Evolutionary conservation across 2,113 vertebrate genomes (phyloP).

Genomic region (Nettapus auritus): DNA sequence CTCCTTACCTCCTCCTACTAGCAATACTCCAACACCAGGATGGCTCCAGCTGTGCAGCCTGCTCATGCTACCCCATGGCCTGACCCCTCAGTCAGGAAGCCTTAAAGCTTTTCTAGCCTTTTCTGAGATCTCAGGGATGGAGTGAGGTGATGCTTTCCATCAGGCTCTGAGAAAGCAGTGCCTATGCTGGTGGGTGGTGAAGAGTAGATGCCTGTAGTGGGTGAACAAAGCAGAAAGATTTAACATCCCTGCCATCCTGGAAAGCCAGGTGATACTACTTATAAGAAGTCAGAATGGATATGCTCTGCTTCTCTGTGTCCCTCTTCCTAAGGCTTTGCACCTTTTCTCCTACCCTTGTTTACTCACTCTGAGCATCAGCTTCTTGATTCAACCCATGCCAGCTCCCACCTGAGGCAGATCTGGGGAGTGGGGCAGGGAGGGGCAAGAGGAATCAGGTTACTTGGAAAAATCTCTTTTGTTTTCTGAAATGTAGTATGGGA

Average conservation of each 20-base stretch:
- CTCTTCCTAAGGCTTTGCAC: not conserved
- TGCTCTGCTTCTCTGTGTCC: not conserved
- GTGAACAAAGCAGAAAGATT: not conserved
- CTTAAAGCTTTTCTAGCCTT: not conserved
- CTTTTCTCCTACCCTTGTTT: not conserved
- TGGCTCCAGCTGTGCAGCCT: not conserved
- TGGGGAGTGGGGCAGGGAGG: fast-evolving
- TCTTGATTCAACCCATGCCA: not conserved
- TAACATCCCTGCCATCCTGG: not conserved
- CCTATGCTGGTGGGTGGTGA: not conserved
- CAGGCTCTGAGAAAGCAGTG: not conserved
- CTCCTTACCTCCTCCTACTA: not conserved
- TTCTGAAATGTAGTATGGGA: not conserved
- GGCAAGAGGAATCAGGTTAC: not conserved
- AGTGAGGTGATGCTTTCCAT: not conserved
- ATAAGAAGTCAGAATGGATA: not conserved
- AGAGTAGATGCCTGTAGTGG: fast-evolving
- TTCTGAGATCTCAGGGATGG: not conserved
- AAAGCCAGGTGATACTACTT: not conserved
- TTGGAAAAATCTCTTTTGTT: not conserved
- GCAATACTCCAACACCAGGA: not conserved
- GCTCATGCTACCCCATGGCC: not conserved
- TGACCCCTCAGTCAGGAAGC: not conserved
- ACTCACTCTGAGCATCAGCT: not conserved
- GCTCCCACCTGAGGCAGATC: not conserved